These are phyloP conservation scores for Zapus hudsonius DNA, from an alignment of 2,113 vertebrate genomes.

Conservation along the genomic window DNA sequence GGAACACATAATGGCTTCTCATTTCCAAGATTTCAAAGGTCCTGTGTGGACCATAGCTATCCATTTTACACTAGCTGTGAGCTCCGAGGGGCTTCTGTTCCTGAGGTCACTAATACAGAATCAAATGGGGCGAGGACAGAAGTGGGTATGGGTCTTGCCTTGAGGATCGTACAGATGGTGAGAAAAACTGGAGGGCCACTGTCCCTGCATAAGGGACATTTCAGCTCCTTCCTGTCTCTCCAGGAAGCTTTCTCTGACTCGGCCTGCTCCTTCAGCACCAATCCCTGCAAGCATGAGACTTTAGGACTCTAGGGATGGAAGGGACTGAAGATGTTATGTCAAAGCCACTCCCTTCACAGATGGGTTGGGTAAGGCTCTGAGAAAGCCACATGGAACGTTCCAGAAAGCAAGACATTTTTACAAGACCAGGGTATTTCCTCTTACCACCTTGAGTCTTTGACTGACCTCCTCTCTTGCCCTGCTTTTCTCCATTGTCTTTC, in stretches of 20 bases:
- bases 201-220: not conserved
- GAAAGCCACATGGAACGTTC: not conserved
- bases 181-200: not conserved
- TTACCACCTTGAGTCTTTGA: not conserved
- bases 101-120: not conserved
- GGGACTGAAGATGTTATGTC: not conserved
- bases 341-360: not conserved
- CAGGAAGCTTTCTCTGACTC: not conserved
- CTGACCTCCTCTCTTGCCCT: not conserved
- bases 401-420: not conserved
- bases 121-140: accelerated
- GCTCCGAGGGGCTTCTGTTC: not conserved
- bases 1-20: not conserved
- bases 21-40: not conserved
- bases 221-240: not conserved
- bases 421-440: not conserved
- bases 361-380: not conserved
- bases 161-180: not conserved
- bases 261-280: not conserved
- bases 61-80: not conserved
- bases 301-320: not conserved
- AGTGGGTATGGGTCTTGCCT: not conserved
- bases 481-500: not conserved
- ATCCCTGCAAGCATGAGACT: not conserved
- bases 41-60: not conserved